phyloP scores from a whole-genome alignment of 2,797 vertebrate genomes.

The Molothrus aeneus region DNA sequence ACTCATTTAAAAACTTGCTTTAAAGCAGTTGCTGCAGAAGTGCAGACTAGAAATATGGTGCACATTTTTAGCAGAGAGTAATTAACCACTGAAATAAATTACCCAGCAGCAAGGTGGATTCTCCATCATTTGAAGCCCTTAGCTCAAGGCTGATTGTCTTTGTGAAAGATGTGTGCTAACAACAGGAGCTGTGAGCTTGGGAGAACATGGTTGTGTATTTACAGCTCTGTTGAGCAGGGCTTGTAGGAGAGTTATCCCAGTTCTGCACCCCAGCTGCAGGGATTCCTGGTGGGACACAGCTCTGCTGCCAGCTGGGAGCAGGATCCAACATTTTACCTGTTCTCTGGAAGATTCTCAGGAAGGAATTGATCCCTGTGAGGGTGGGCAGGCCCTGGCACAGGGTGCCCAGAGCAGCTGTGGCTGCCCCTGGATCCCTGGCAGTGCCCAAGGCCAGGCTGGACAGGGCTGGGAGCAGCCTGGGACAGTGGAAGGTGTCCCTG shows the following conservation, averaged over 20 bases:
- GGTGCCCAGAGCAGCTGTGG: background rate
- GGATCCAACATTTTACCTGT: background rate
- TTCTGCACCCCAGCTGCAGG: background rate
- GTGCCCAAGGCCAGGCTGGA: background rate
- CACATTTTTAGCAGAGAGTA: slow-evolving; percentile 8
- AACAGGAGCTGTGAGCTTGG: background rate
- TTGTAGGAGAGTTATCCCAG: background rate
- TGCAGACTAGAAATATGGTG: background rate
- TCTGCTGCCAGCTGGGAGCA: background rate
- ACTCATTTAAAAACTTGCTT: slow-evolving; percentile 26
- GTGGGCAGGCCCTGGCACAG: background rate
- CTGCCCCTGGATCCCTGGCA: background rate
- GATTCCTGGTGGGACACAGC: background rate
- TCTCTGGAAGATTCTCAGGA: background rate
- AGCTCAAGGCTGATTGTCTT: background rate
- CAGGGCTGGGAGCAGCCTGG: rapidly evolving
- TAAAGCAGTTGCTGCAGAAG: background rate
- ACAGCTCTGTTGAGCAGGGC: background rate
- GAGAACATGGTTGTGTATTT: background rate
- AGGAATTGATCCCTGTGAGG: background rate
- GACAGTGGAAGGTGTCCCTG: background rate
- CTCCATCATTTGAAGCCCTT: slow-evolving; percentile 36
- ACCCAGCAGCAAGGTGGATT: background rate
- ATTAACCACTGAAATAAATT: slow-evolving; percentile 59
- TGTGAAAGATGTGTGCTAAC: background rate